Base-by-base conservation (phyloP, 2,113 vertebrate species). In the Orientallactaga bullata region DNA sequence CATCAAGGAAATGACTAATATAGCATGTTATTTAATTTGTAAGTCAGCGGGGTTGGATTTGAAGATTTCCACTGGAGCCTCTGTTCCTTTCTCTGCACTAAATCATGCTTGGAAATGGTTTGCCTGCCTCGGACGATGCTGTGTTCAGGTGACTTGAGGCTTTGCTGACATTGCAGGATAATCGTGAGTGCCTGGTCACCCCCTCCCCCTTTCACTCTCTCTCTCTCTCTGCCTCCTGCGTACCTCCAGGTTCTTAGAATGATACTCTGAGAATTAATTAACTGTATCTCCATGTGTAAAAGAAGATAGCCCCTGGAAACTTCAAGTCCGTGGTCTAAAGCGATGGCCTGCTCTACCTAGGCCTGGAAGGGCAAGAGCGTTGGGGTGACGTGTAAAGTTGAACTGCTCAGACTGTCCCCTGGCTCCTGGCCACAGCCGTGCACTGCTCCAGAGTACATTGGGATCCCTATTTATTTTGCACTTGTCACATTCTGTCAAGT, bases 241-340 rank as follows among this genome's bases (percentile, higher is more conserved):
- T 76, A 18, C 21, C 30, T 88, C 13, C 11, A 90, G 61, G 77
- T 23, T 37, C 80, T 87, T 74, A 39, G 61, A 77, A 24, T 55
- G 76, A 51, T 7, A 65, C 55, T 78, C 37, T 42, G 77, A 95
- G 60, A 87, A 42, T 89, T 71, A 80, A 84, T 55, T 60, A 66
- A 11, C 28, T 81, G 17, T 63, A 26, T 73, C 42, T 73, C 77
- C 58, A 32, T 20, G 18, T 63, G 17, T 71, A 47, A 51, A 88
- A 76, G 92, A 63, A 77, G 76, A 35, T 20, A n/a, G 11, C 3
- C 13, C 55, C 55, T 16, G 42, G 69, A 78, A 26, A 93, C 66
- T 47, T 12, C 30, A 60, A 83, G 78, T 71, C 37, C 6, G 0
- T 60, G 51, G 4, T 73, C 26, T 47, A 47, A 82, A 89, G 79